A percentile compares a stretch with the other conserved stretches of the same genome.
These are phyloP conservation scores for Dendrolimus houi DNA, from an alignment of 2,888 invertebrate genomes.

Conservation along the genomic window DNA sequence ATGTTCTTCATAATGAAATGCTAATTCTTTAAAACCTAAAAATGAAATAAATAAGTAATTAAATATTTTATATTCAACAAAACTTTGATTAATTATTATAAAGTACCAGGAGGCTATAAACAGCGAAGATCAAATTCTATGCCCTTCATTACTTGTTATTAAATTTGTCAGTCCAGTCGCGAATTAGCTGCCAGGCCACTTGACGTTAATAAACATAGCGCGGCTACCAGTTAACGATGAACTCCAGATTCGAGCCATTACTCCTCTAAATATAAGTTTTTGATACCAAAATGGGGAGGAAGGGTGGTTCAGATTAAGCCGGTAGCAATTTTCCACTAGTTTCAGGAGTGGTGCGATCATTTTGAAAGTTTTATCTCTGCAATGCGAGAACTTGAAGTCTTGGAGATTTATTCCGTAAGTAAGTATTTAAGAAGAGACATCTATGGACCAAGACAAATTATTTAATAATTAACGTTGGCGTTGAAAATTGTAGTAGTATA, in stretches of 20 bases:
- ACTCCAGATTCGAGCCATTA: neutral
- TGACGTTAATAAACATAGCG: constrained; percentile 52
- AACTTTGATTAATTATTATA: neutral
- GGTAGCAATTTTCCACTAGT: constrained; percentile 37
- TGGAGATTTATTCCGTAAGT: no score
- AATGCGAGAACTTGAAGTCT: constrained; percentile 20
- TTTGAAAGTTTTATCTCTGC: constrained; percentile 44
- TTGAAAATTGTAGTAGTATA: no score
- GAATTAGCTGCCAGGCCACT: constrained; percentile 47
- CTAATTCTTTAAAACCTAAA: no score
- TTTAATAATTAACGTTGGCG: no score
- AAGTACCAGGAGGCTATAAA: constrained; percentile 14
- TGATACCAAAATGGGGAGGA: constrained; percentile 1
- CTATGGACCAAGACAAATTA: no score
- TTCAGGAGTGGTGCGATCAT: constrained; percentile 30
- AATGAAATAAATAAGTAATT: no score
- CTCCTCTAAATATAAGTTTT: neutral
- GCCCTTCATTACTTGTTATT: constrained; percentile 46
- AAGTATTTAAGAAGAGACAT: no score
- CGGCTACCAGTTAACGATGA: constrained; percentile 19
- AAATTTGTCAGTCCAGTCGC: constrained; percentile 52
- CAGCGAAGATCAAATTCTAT: constrained; percentile 18
- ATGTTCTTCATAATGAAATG: no score
- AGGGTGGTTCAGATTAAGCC: constrained; percentile 19
- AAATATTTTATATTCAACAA: no score